These are phyloP conservation scores for Cataglyphis altisquamis DNA, from an alignment of 2,888 invertebrate genomes.

Conservation along the genomic window DNA sequence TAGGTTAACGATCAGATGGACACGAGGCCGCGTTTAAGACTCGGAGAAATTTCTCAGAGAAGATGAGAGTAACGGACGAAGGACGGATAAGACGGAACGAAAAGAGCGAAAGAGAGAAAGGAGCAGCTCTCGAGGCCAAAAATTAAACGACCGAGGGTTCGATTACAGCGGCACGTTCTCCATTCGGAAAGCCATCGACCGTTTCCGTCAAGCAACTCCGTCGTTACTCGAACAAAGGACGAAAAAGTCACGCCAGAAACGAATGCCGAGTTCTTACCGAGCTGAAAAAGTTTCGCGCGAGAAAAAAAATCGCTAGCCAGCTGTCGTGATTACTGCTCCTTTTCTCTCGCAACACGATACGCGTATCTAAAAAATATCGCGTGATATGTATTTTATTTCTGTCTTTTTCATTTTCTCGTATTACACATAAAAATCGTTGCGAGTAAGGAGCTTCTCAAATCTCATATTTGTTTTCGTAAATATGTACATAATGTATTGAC, in stretches of 20 bases:
- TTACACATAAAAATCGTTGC: background rate
- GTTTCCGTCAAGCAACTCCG: conserved; percentile 62
- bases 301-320: conserved; percentile 56
- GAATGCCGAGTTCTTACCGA: conserved; percentile 68
- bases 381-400: background rate
- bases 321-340: conserved; percentile 17
- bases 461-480: too few species aligned
- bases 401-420: background rate
- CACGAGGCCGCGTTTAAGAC: conserved; percentile 37
- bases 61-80: conserved; percentile 60
- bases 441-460: too few species aligned
- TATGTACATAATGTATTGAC: too few species aligned
- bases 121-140: conserved; percentile 51
- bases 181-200: conserved; percentile 69
- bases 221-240: conserved; percentile 74
- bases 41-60: conserved; percentile 60
- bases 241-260: conserved; percentile 65
- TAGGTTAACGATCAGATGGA: conserved; percentile 74
- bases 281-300: conserved; percentile 49
- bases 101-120: conserved; percentile 57
- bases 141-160: conserved; percentile 48
- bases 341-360: background rate
- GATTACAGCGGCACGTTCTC: conserved; percentile 70
- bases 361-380: background rate
- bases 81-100: conserved; percentile 63